Conservation (phyloP, 2,113 vertebrate genomes). For the Rhynchopsitta pachyrhyncha region DNA sequence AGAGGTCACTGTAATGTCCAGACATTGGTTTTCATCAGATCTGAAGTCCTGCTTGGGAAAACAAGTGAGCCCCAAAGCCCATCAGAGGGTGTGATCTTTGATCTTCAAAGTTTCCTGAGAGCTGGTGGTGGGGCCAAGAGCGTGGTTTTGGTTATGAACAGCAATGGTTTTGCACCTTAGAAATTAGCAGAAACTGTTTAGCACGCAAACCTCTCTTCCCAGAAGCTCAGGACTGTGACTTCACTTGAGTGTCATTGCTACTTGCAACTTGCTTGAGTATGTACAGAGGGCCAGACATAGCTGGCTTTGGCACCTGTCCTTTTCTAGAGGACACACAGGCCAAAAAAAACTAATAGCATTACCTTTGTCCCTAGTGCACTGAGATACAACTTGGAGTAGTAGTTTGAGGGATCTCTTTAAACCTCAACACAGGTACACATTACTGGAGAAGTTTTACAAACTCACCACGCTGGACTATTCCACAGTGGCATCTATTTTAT, state of each 20-base stretch:
- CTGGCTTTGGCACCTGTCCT: not conserved
- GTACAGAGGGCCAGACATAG: not conserved
- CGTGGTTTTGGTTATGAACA: not conserved
- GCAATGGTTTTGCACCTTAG: not conserved
- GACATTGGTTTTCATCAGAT: conserved; percentile 6
- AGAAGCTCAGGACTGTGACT: not conserved
- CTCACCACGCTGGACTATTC: not conserved
- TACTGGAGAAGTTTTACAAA: not conserved
- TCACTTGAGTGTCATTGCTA: not conserved
- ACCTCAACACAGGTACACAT: not conserved
- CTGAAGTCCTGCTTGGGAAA: not conserved
- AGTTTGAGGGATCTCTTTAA: not conserved
- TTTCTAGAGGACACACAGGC: not conserved
- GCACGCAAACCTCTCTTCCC: not conserved
- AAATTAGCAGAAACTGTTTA: not conserved
- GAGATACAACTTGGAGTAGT: not conserved
- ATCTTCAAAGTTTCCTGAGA: conserved; percentile 9
- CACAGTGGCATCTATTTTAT: not conserved
- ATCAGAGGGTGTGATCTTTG: not conserved
- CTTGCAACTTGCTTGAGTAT: not conserved
- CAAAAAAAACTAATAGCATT: not conserved
- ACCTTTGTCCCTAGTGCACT: not conserved
- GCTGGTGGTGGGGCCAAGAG: not conserved
- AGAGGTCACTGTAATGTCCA: not conserved
- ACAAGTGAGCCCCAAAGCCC: not conserved